phyloP scores from a whole-genome alignment of 2,888 invertebrate species.

The Euplagia quadripunctaria region DNA sequence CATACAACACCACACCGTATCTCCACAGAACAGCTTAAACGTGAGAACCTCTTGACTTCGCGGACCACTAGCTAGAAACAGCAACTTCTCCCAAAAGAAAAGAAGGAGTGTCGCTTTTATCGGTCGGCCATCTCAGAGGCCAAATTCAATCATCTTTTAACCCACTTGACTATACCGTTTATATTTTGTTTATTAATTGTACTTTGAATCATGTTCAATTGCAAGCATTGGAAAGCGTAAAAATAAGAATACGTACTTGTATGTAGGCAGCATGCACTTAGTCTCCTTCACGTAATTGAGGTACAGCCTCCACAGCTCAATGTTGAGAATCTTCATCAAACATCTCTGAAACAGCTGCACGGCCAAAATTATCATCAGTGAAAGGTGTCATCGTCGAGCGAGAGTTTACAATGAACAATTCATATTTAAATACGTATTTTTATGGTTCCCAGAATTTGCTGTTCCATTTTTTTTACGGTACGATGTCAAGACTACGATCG shows the following conservation, averaged over 20 bases:
- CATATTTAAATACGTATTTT: neutral
- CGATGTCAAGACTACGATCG: too few relatives aligned
- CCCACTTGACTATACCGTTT: neutral
- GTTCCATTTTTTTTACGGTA: neutral
- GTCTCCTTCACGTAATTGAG: conserved; percentile 99
- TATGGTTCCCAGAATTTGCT: neutral
- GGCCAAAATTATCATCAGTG: conserved; percentile 20
- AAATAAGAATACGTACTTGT: conserved; percentile 91
- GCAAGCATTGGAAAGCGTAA: neutral
- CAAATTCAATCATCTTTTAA: neutral
- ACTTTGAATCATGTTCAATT: too few relatives aligned
- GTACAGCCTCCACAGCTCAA: conserved; percentile 99
- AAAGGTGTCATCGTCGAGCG: neutral
- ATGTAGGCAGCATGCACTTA: conserved; percentile 96
- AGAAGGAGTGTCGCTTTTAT: too few relatives aligned
- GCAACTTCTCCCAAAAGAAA: too few relatives aligned
- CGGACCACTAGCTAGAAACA: too few relatives aligned
- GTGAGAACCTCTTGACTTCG: too few relatives aligned
- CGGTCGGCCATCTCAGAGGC: too few relatives aligned
- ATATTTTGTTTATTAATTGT: too few relatives aligned
- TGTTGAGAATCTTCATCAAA: conserved; percentile 99
- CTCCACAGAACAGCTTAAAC: too few relatives aligned
- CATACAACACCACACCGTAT: too few relatives aligned
- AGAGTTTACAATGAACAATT: neutral
- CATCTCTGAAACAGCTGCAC: conserved; percentile 97